A percentile compares a stretch with the other conserved stretches of the same genome.
These are phyloP conservation scores for Glomeris maerens DNA, from an alignment of 1,140 invertebrate species.

Conservation along the genomic window DNA sequence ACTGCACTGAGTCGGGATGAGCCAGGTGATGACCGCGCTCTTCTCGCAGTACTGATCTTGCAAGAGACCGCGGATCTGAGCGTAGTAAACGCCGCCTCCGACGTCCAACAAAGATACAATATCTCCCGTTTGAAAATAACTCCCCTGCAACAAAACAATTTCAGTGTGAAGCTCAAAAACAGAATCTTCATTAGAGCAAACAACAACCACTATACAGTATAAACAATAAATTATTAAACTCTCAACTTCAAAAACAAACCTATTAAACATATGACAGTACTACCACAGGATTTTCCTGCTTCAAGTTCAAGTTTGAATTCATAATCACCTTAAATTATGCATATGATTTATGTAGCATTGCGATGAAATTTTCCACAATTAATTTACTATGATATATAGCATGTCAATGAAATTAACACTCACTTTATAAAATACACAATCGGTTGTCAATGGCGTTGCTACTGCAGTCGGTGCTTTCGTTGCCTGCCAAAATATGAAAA, in stretches of 20 bases:
- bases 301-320: too few relatives aligned
- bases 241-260: constrained; percentile 7
- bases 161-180: background rate
- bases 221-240: constrained; percentile 2
- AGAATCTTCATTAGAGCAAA: background rate
- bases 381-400: constrained; percentile 2
- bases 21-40: constrained; percentile 83
- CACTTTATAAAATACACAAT: constrained; percentile 68
- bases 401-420: constrained; percentile 2
- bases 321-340: too few relatives aligned
- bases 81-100: constrained; percentile 65
- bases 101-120: constrained; percentile 71
- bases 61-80: constrained; percentile 72
- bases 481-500: constrained; percentile 34
- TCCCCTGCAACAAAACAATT: constrained; percentile 39
- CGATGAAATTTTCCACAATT: background rate
- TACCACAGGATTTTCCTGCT: too few relatives aligned
- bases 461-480: constrained; percentile 63
- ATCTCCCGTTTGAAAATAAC: constrained; percentile 77
- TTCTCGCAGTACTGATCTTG: constrained; percentile 89
- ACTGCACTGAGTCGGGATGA: constrained; percentile 66
- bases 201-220: background rate
- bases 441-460: constrained; percentile 60
- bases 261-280: background rate
- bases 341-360: too few relatives aligned